Evolutionary conservation across 2,113 vertebrate species (phyloP), one percentile per base, ranked within the genome.

Genomic region (Panthera uncia): DNA sequence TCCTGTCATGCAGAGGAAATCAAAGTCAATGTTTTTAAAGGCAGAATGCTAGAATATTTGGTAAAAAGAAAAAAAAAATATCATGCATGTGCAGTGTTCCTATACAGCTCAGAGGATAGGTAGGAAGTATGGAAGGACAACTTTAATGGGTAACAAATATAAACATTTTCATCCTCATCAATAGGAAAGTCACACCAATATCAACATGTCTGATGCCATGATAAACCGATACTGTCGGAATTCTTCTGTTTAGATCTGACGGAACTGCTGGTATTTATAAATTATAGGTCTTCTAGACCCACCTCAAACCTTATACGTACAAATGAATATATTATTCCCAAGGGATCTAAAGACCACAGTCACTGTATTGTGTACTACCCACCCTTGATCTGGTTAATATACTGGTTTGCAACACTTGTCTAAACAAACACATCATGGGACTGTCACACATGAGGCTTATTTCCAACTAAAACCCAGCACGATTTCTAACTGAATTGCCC

Each of bases 1-100:
- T 98, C 81, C 45, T 97, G 93, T 93, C 90, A 66, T 6, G 1
- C 83, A 94, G 87, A 98, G 87, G 97, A 97, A 92, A 98, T 97
- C 91, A 97, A 96, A 98, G 55, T 87, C 12, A 79, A 95, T 23
- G 61, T 82, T 80, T 41, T 61, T 96, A 92, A 98, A 96, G 76
- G 68, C 82, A 89, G 78, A 97, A 95, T 90, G 80, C 78, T 91
- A 83, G 89, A 97, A 95, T 85, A 90, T 97, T 97, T 94, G 41
- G 89, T 38, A 5, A 16, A 78, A 78, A 76, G 63, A 31, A 65
- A 48, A 73, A 73, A 45, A 45, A 76, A 76, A 71, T 41, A 76
- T 45, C 38, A 41, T n/a, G 23, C 18, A 27, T 31, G 4, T 66
- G 10, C 68, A 14, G 4, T 19, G 2, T 85, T 21, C 31, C 27